Evolutionary conservation across 2,888 invertebrate species (phyloP).

Genomic region (Drosophila longiperda): DNA sequence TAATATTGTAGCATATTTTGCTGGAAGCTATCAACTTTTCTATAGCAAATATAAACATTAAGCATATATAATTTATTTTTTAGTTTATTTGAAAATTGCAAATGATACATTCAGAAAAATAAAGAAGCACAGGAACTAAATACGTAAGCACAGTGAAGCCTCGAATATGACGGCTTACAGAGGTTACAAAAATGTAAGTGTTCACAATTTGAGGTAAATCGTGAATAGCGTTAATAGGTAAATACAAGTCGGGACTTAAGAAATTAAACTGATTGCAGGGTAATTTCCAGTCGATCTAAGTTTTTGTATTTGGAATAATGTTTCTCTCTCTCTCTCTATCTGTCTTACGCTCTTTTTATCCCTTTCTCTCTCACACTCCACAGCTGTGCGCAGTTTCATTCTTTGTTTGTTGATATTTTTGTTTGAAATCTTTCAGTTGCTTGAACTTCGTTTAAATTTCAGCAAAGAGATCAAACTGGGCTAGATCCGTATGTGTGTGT

Average conservation of each 20-base stretch:
- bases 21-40: no score
- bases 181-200: no score
- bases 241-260: background rate
- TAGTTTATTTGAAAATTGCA: background rate
- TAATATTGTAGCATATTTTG: no score
- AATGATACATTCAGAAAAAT: background rate
- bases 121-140: background rate
- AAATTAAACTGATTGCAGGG: background rate
- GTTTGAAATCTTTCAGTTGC: conserved; percentile 62
- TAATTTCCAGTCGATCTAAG: background rate
- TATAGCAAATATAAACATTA: no score
- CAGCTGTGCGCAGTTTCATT: background rate
- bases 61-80: no score
- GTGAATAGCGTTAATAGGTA: background rate
- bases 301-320: background rate
- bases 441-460: conserved; percentile 55
- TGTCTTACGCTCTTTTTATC: background rate
- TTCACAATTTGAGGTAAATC: background rate
- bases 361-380: background rate
- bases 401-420: conserved; percentile 60
- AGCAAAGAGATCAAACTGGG: conserved; percentile 65
- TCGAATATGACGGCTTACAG: background rate
- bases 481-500: background rate
- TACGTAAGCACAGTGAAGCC: background rate
- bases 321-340: background rate